Base-by-base conservation (phyloP, 2,113 vertebrate species). In the Tetrax tetrax region DNA sequence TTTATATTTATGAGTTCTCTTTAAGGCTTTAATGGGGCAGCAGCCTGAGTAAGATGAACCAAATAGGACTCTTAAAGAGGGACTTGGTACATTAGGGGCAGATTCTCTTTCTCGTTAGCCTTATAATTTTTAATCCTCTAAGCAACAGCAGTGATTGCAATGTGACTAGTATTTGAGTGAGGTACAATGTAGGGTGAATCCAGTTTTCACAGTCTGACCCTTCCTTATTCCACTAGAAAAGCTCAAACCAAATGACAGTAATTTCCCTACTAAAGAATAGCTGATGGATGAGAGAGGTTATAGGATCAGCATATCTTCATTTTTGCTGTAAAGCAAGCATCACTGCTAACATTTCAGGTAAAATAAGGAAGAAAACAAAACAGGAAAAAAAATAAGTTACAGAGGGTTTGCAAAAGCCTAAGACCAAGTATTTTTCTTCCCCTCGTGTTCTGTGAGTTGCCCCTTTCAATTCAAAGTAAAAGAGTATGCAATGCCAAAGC, bases 1-100 rank as follows among this genome's bases (percentile, higher is more conserved):
- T 97, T 96, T 95, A 85, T 87, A 97, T 96, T 95, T 96, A 96
- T 95, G 93, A 87, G 83, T 76, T 93, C 86, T 96, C 95, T 96
- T 96, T 87, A 94, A 89, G 94, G 61, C 41, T 91, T 95, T 94
- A 94, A 95, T 95, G 74, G 89, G 66, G 53, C 41, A 54, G 86
- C 74, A 94, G 77, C 29, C 77, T 43, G 47, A 59, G 87, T 65
- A 56, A 74, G 77, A 76, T 69, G 91, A 95, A 92, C 83, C 33
- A 66, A 94, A 87, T 69, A 84, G 47, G 59, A 56, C 47, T 89
- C 74, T 89, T 94, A 61, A 86, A 85, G 74, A 89, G 41, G 11
- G n/a, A 70, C 78, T 83, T 65, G 66, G 41, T 85, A 91, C 77
- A 56, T 84, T 70, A 85, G 37, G 81, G 59, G 77, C 78, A 93